These are phyloP conservation scores for Todiramphus saurophagus DNA, from an alignment of 2,113 vertebrate genomes.

Conservation along the genomic window DNA sequence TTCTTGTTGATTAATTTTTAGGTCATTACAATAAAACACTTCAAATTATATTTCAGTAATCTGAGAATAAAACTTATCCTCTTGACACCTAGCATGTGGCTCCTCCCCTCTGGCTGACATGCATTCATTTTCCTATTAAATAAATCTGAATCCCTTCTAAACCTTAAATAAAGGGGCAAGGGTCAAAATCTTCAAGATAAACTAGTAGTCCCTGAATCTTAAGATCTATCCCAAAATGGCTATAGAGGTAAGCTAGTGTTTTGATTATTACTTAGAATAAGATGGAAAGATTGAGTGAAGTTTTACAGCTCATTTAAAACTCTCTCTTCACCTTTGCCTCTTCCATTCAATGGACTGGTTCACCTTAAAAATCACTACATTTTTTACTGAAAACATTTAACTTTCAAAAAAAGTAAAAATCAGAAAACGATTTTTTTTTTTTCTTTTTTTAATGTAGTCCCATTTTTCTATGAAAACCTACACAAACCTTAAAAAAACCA, in stretches of 20 bases:
- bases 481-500: background rate
- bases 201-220: background rate
- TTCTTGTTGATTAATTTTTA: background rate
- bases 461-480: background rate
- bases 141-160: background rate
- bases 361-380: background rate
- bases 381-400: background rate
- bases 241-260: background rate
- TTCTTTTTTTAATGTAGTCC: background rate
- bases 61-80: background rate
- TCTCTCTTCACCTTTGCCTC: background rate
- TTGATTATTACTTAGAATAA: background rate
- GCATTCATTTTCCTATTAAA: background rate
- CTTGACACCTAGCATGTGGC: background rate
- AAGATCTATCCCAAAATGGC: background rate
- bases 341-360: background rate
- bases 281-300: background rate
- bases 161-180: background rate
- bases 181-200: background rate
- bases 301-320: background rate
- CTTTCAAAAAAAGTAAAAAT: background rate
- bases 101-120: background rate
- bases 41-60: background rate
- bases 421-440: background rate
- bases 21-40: background rate